Conservation (phyloP, 1,140 invertebrate genomes). For the Polypedilum pembai region DNA sequence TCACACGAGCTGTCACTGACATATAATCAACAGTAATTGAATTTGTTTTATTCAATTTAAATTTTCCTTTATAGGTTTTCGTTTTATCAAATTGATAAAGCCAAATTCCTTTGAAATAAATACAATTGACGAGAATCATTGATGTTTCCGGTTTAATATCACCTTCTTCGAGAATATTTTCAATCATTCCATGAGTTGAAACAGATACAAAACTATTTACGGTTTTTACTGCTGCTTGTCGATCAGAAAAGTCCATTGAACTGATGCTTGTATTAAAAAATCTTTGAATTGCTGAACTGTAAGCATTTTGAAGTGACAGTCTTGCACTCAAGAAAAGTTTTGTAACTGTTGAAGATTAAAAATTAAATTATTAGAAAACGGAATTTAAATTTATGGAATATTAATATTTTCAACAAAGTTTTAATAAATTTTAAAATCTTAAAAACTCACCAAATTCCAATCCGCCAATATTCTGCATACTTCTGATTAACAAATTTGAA, state of each 20-base stretch:
- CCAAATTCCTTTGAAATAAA: conserved; percentile 62
- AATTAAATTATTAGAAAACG: not conserved
- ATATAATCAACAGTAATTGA: conserved; percentile 48
- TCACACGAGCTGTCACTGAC: no score
- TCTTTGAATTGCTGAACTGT: conserved; percentile 40
- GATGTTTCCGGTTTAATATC: conserved; percentile 39
- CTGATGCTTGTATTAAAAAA: conserved; percentile 38
- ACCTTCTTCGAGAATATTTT: conserved; percentile 46
- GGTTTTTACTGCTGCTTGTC: conserved; percentile 38
- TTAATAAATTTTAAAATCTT: no score
- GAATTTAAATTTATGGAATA: not conserved
- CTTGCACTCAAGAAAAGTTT: conserved; percentile 52
- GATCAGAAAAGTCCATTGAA: conserved; percentile 45
- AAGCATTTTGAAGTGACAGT: conserved; percentile 46
- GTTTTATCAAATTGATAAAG: conserved; percentile 45
- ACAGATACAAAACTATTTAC: conserved; percentile 56
- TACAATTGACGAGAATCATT: conserved; percentile 52
- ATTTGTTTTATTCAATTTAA: conserved; percentile 43
- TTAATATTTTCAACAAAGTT: no score
- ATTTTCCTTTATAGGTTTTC: conserved; percentile 44
- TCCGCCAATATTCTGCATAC: conserved; percentile 40
- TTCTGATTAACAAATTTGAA: conserved; percentile 40
- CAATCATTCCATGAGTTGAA: conserved; percentile 52
- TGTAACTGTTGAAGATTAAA: conserved; percentile 43
- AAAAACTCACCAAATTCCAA: conserved; percentile 43